A percentile compares a stretch with the other conserved stretches of the same genome.
phyloP scores from a whole-genome alignment of 2,797 vertebrate species.

The Ambastaia sidthimunki region DNA sequence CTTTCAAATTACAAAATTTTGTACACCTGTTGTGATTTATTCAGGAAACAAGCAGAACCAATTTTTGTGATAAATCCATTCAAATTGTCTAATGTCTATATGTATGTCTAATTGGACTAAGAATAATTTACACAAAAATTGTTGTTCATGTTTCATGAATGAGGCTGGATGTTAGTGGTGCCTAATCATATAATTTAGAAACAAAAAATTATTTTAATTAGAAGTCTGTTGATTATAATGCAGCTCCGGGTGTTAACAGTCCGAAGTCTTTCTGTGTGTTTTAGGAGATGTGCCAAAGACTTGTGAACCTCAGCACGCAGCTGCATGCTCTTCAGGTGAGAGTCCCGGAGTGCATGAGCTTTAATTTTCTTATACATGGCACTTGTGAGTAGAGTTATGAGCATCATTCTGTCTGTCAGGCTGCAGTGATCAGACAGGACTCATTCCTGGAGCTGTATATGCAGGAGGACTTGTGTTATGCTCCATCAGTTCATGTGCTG shows the following conservation, averaged over 20 bases:
- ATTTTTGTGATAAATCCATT: too few relatives aligned
- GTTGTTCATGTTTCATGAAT: not conserved
- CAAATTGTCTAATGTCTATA: too few relatives aligned
- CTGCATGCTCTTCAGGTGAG: conserved; percentile 87
- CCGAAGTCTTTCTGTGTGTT: conserved; percentile 31
- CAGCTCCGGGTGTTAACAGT: too few relatives aligned
- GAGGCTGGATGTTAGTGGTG: not conserved
- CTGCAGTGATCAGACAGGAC: conserved; percentile 86
- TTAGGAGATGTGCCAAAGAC: conserved; percentile 83
- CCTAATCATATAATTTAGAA: not conserved
- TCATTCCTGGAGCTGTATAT: conserved; percentile 77
- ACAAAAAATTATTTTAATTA: not conserved
- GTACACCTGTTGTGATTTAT: too few relatives aligned
- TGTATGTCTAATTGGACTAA: not conserved
- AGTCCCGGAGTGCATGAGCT: not conserved
- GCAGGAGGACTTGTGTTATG: conserved; percentile 55
- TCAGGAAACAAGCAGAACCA: too few relatives aligned
- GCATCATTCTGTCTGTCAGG: conserved; percentile 68
- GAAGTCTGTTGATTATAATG: not conserved
- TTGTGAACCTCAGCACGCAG: conserved; percentile 81
- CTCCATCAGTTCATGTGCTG: conserved; percentile 57
- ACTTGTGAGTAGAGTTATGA: not conserved
- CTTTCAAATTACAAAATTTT: too few relatives aligned
- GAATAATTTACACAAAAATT: not conserved
- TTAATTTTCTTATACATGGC: not conserved